Evolutionary conservation across 2,888 invertebrate genomes (phyloP).

Genomic region (Caenorhabditis sp.): DNA sequence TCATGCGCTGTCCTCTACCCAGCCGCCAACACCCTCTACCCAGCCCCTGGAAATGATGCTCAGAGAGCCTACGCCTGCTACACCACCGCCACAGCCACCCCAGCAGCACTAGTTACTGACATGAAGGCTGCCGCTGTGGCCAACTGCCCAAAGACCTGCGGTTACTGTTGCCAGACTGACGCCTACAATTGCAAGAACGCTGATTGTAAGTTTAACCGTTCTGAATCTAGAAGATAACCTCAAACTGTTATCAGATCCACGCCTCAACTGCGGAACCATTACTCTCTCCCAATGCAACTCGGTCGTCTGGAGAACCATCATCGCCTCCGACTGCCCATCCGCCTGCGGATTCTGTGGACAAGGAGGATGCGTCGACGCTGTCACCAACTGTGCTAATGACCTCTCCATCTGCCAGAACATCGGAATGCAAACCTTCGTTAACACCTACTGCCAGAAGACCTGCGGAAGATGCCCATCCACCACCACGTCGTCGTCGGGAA

Average conservation of each 20-base stretch:
- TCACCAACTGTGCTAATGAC: slow-evolving; percentile 65
- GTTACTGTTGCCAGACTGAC: slow-evolving; percentile 59
- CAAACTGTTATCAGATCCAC: no score
- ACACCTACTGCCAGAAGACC: slow-evolving; percentile 71
- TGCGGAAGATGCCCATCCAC: slow-evolving; percentile 54
- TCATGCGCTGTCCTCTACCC: slow-evolving; percentile 41
- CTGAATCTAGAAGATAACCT: no score
- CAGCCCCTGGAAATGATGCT: slow-evolving; percentile 35
- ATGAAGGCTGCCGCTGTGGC: slow-evolving; percentile 16
- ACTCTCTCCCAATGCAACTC: slow-evolving; percentile 55
- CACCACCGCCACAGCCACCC: background rate
- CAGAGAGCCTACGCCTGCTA: slow-evolving; percentile 15
- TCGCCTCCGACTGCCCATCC: slow-evolving; percentile 65
- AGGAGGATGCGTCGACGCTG: slow-evolving; percentile 69
- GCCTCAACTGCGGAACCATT: slow-evolving; percentile 54
- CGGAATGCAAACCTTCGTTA: slow-evolving; percentile 59
- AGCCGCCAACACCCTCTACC: slow-evolving; percentile 31
- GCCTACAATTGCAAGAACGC: slow-evolving; percentile 61
- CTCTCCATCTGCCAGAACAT: slow-evolving; percentile 60
- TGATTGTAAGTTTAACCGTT: slow-evolving; percentile 50
- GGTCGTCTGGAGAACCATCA: slow-evolving; percentile 59
- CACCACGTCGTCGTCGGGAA: no score
- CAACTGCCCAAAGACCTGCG: slow-evolving; percentile 41
- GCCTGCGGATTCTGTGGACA: slow-evolving; percentile 65
- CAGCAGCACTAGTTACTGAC: background rate